A percentile compares a stretch with the other conserved stretches of the same genome.
Conservation (phyloP, 1,140 invertebrate species). For the Ladona fulva region DNA sequence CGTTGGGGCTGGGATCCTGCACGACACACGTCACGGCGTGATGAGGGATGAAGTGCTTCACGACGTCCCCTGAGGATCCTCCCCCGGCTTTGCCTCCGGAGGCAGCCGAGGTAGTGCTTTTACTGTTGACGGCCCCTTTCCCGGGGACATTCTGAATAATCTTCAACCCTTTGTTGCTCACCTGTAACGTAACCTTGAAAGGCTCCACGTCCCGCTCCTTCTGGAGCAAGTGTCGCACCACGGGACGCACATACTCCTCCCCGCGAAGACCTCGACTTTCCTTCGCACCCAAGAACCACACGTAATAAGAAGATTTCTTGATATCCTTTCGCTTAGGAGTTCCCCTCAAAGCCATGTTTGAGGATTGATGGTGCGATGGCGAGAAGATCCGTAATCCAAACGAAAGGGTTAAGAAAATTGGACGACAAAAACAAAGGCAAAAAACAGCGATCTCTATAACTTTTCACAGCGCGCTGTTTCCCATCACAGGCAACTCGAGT, state of each 20-base stretch:
- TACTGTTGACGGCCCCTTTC: constrained; percentile 16
- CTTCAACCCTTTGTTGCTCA: constrained; percentile 87
- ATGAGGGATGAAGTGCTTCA: constrained; percentile 93
- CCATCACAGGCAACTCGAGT: too few species aligned
- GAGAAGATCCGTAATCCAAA: neutral
- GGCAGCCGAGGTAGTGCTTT: constrained; percentile 26
- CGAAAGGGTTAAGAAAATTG: too few species aligned
- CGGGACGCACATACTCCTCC: constrained; percentile 66
- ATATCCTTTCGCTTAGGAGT: constrained; percentile 54
- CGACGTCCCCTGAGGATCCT: constrained; percentile 42
- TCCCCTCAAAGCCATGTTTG: neutral
- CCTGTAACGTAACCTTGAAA: constrained; percentile 71
- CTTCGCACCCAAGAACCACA: constrained; percentile 94
- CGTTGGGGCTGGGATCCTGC: constrained; percentile 50
- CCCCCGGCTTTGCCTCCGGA: constrained; percentile 26
- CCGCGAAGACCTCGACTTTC: constrained; percentile 84
- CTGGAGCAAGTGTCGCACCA: constrained; percentile 73
- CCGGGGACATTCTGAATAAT: constrained; percentile 65
- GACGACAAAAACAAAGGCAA: too few species aligned
- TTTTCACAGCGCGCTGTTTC: too few species aligned
- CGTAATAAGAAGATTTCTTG: constrained; percentile 94
- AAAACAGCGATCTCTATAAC: too few species aligned
- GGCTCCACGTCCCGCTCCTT: constrained; percentile 78
- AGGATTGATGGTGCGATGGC: neutral
- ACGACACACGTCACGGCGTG: constrained; percentile 81